These are phyloP conservation scores for Loripinus fragilis DNA, from an alignment of 2,888 invertebrate genomes.

Conservation along the genomic window DNA sequence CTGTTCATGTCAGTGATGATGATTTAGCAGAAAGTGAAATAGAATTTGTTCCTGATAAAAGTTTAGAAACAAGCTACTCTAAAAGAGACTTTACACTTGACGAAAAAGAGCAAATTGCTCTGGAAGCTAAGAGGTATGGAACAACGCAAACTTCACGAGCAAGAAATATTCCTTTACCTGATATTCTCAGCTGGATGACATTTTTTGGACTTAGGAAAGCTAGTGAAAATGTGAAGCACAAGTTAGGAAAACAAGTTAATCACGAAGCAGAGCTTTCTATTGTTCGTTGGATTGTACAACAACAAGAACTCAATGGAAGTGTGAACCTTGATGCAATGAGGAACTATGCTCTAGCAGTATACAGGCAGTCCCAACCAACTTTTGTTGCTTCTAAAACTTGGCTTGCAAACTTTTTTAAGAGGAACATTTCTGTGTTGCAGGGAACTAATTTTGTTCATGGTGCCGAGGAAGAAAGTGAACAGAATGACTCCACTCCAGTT, in stretches of 20 bases:
- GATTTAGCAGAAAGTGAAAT: slow-evolving; percentile 11
- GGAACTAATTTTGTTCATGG: slow-evolving; percentile 51
- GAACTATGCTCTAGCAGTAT: slow-evolving; percentile 48
- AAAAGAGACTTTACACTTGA: slow-evolving; percentile 26
- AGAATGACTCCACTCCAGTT: neutral
- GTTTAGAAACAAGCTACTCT: neutral
- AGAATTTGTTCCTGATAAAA: slow-evolving; percentile 11
- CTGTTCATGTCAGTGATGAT: slow-evolving; percentile 50
- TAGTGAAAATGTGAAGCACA: slow-evolving; percentile 19
- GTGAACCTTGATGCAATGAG: slow-evolving; percentile 53
- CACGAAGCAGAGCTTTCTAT: slow-evolving; percentile 49
- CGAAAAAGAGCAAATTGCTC: slow-evolving; percentile 54
- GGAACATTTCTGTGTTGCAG: slow-evolving; percentile 52
- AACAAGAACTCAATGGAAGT: slow-evolving; percentile 46
- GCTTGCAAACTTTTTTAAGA: slow-evolving; percentile 51
- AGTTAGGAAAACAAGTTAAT: slow-evolving; percentile 48
- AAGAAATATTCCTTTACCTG: slow-evolving; percentile 47
- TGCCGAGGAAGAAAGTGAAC: slow-evolving; percentile 18
- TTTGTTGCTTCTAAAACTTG: slow-evolving; percentile 55
- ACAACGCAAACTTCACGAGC: slow-evolving; percentile 47
- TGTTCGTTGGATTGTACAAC: slow-evolving; percentile 55
- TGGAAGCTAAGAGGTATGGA: slow-evolving; percentile 56
- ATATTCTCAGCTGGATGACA: slow-evolving; percentile 56
- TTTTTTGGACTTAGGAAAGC: slow-evolving; percentile 53
- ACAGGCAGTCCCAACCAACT: slow-evolving; percentile 47